Evolutionary conservation across 2,888 invertebrate genomes (phyloP).

Genomic region (Cistogaster globosa): DNA sequence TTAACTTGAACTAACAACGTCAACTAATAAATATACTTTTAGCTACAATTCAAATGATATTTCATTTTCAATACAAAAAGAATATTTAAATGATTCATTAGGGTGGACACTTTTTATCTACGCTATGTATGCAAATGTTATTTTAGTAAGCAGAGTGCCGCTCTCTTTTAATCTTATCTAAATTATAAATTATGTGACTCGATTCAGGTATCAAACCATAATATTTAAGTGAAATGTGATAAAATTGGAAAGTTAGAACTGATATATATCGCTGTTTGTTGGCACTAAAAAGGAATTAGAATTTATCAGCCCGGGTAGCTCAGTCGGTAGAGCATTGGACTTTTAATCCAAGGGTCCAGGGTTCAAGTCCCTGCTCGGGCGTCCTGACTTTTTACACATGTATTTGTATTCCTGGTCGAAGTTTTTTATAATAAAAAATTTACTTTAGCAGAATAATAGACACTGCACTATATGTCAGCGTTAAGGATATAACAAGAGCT

Average conservation of each 20-base stretch:
- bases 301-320: constrained; percentile 76
- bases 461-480: too few species aligned
- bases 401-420: neutral
- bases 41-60: constrained; percentile 56
- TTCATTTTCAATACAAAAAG: constrained; percentile 36
- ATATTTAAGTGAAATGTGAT: too few species aligned
- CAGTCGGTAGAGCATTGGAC: constrained; percentile 79
- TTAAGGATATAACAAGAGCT: too few species aligned
- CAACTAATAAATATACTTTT: constrained; percentile 57
- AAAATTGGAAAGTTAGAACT: too few species aligned
- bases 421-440: neutral
- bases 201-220: too few species aligned
- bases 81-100: constrained; percentile 44
- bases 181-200: too few species aligned
- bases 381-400: constrained; percentile 5
- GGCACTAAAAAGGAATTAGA: neutral
- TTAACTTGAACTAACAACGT: constrained; percentile 48
- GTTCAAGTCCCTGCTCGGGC: constrained; percentile 77
- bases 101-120: neutral
- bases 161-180: too few species aligned
- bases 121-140: too few species aligned
- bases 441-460: too few species aligned
- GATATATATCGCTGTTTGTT: neutral
- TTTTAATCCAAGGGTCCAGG: constrained; percentile 80
- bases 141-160: too few species aligned